Percentiles rank a stretch among this genome's conserved stretches.
These are phyloP conservation scores for Xenops minutus DNA, from an alignment of 2,797 vertebrate genomes.

Conservation along the genomic window DNA sequence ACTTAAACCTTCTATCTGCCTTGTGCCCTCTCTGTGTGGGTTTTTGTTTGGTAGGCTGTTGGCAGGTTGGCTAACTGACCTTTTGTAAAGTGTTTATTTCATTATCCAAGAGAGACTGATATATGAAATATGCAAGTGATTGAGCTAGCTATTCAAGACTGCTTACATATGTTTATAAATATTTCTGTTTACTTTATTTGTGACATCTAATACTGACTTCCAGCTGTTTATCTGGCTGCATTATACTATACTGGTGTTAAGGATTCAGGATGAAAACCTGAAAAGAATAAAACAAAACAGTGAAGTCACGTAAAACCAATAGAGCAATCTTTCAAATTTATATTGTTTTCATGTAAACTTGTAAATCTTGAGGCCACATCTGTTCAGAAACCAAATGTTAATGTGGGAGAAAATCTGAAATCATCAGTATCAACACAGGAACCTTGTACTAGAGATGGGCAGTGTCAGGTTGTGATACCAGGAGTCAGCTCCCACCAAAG, in stretches of 20 bases:
- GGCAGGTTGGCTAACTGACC: neutral
- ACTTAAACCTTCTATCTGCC: neutral
- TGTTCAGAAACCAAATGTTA: neutral
- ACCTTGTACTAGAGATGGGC: neutral
- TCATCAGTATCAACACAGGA: neutral
- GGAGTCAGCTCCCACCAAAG: neutral
- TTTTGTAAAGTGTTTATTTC: neutral
- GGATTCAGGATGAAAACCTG: neutral
- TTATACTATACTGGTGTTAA: neutral
- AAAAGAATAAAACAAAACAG: neutral
- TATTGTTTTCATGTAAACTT: neutral
- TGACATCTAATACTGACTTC: conserved; percentile 1
- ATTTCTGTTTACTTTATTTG: neutral
- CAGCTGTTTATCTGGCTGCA: neutral
- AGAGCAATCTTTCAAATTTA: neutral
- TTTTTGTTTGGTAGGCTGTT: neutral
- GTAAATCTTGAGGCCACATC: neutral
- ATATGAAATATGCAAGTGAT: neutral
- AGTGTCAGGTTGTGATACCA: neutral
- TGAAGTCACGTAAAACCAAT: neutral
- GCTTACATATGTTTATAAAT: neutral
- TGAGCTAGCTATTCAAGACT: neutral
- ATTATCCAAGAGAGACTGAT: neutral
- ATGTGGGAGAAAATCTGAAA: neutral
- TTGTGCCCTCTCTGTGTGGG: neutral